Evolutionary conservation across 2,888 invertebrate species (phyloP).

Genomic region (Helicoverpa assulta): DNA sequence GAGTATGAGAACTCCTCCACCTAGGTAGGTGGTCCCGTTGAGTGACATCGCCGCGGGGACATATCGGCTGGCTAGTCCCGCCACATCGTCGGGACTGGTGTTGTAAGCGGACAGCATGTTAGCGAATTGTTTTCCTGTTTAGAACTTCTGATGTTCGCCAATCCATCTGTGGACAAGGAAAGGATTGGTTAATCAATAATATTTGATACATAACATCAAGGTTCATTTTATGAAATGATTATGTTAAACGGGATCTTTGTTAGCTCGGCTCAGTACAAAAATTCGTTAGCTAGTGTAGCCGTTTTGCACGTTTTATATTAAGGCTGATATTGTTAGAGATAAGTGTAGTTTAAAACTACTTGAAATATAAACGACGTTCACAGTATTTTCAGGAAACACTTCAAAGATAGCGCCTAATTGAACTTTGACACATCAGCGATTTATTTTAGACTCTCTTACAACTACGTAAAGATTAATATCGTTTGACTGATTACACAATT

Average conservation of each 20-base stretch:
- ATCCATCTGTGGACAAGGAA: slow-evolving; percentile 81
- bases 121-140: slow-evolving; percentile 51
- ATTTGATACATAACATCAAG: neutral
- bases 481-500: slow-evolving; percentile 32
- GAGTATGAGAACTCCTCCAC: slow-evolving; percentile 81
- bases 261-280: neutral
- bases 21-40: slow-evolving; percentile 76
- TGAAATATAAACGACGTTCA: slow-evolving; percentile 10
- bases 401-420: slow-evolving; percentile 21
- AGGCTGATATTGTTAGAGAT: neutral
- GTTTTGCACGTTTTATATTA: neutral
- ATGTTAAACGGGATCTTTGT: too few relatives aligned
- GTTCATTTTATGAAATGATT: neutral
- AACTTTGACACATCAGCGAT: slow-evolving; percentile 12
- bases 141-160: slow-evolving; percentile 62
- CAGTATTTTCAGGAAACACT: slow-evolving; percentile 22
- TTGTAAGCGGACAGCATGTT: slow-evolving; percentile 73
- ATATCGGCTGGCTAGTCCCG: slow-evolving; percentile 70
- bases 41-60: slow-evolving; percentile 79
- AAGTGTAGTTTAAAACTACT: slow-evolving; percentile 6
- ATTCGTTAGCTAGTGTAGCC: too few relatives aligned
- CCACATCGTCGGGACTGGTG: slow-evolving; percentile 68
- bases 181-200: slow-evolving; percentile 24
- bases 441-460: slow-evolving; percentile 27
- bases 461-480: slow-evolving; percentile 30